Evolutionary conservation across 2,797 vertebrate genomes (phyloP), one percentile per base, ranked within the genome.

Genomic region (Mormyrus hasselquistii): DNA sequence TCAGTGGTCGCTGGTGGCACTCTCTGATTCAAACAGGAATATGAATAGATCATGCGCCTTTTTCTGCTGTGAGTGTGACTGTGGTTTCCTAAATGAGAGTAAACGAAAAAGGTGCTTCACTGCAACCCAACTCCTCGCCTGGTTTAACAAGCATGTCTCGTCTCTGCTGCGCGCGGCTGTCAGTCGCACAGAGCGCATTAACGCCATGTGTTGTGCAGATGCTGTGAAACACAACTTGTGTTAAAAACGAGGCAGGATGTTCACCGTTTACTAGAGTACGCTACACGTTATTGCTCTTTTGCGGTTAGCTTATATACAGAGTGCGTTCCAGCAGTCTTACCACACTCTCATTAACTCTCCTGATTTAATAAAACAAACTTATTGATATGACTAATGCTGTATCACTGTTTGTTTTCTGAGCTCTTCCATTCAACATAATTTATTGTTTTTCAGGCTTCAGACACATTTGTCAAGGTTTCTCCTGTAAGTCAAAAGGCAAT

Each of bases 1-100:
- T 91, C 90, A 86, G 86, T 89, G 89, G 87, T 91, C 89, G 90
- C 90, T 69, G 65, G 89, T 85, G 65, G 16, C 10, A 4, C 12
- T 41, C 69, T 14, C 69, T 76, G 10, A 85, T 53, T 12, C n/a
- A 53, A 16, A 52, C 83, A 14, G 83, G 47, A 50, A 52, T 53
- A 50, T 53, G 4, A 14, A 34, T 50, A 53, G n/a, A 10, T 8
- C 9, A 0, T 3, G 38, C 8, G 50, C 50, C 44, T 7, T 84
- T 84, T 50, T 10, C 19, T 50, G 3, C 4, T 22, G 10, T 9
- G 19, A n/a, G 19, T 83, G 88, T 88, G 73, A 90, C 87, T 88
- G 91, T 90, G 90, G 92, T 92, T 91, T 88, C 41, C 90, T 87
- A 91, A 91, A 92, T 90, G 88, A 93, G 92, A 85, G 85, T 91